Percentiles rank a stretch among this genome's conserved stretches.
Evolutionary conservation across 2,888 invertebrate species (phyloP).

Genomic region (Athalia cordata): DNA sequence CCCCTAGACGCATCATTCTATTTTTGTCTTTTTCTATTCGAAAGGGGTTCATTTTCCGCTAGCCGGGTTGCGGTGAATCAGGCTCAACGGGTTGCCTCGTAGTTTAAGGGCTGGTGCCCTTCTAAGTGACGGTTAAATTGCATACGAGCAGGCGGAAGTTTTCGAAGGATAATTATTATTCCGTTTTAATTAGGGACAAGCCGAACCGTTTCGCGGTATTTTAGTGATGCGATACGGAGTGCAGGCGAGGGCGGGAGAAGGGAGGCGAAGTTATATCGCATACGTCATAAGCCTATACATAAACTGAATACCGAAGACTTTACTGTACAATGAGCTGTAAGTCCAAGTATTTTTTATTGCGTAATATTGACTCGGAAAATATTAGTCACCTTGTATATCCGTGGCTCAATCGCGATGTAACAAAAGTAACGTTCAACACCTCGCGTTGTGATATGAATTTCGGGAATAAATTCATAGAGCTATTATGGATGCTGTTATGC

Average conservation of each 20-base stretch:
- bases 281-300: conserved; percentile 27
- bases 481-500: conserved; percentile 2
- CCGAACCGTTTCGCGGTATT: neutral
- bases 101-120: neutral
- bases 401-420: conserved; percentile 36
- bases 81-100: neutral
- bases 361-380: conserved; percentile 42
- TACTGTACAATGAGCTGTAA: conserved; percentile 36
- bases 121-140: neutral
- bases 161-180: neutral
- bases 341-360: conserved; percentile 43
- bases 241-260: neutral
- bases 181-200: neutral
- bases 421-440: conserved; percentile 26
- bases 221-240: neutral
- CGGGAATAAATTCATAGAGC: conserved; percentile 12
- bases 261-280: conserved; percentile 11
- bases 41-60: conserved; percentile 5
- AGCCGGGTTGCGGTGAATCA: conserved; percentile 25
- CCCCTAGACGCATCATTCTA: neutral
- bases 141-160: conserved; percentile 30
- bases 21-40: neutral
- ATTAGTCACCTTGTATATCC: conserved; percentile 43
- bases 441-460: conserved; percentile 21
- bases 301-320: conserved; percentile 36